phyloP scores from a whole-genome alignment of 2,797 vertebrate genomes.

The Orestias chungarensis region DNA sequence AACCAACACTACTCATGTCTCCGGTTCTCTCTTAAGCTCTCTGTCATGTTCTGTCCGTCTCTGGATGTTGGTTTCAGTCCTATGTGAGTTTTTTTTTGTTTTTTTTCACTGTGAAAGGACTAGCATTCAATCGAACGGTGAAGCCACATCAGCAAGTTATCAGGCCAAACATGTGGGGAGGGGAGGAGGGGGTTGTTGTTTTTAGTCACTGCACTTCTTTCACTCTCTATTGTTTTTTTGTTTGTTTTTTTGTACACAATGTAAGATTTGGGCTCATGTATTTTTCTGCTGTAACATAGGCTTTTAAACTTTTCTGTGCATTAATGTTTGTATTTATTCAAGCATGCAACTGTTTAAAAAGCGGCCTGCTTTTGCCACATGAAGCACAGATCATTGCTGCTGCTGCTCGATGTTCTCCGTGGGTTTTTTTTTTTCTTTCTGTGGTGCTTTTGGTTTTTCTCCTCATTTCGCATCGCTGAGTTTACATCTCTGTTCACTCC shows the following conservation, averaged over 20 bases:
- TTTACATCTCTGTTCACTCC: slow-evolving; percentile 15
- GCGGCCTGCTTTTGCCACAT: slow-evolving; percentile 30
- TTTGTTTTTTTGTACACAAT: slow-evolving; percentile 52
- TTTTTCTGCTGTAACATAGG: slow-evolving; percentile 71
- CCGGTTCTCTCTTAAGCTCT: slow-evolving; percentile 46
- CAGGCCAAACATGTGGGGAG: slow-evolving; percentile 25
- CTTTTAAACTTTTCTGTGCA: slow-evolving; percentile 54
- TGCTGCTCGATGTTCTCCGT: slow-evolving; percentile 17
- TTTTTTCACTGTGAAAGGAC: slow-evolving; percentile 29
- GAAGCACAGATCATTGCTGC: slow-evolving; percentile 28
- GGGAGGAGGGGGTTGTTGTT: slow-evolving; percentile 16
- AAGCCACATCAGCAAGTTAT: slow-evolving; percentile 69
- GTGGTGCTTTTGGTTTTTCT: slow-evolving; percentile 8
- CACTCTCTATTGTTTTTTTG: slow-evolving; percentile 44
- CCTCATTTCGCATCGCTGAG: slow-evolving; percentile 20
- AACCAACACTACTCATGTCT: slow-evolving; percentile 67
- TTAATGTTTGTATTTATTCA: slow-evolving; percentile 68
- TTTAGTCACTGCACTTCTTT: slow-evolving; percentile 46
- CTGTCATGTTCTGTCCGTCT: slow-evolving; percentile 63
- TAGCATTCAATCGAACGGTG: slow-evolving; percentile 48
- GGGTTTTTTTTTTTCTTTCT: slow-evolving; percentile 15
- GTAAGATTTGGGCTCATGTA: slow-evolving; percentile 58
- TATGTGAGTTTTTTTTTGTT: neutral
- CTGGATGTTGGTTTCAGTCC: slow-evolving; percentile 53
- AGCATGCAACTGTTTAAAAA: slow-evolving; percentile 49